phyloP scores from a whole-genome alignment of 2,113 vertebrate genomes.

The Daboia siamensis region DNA sequence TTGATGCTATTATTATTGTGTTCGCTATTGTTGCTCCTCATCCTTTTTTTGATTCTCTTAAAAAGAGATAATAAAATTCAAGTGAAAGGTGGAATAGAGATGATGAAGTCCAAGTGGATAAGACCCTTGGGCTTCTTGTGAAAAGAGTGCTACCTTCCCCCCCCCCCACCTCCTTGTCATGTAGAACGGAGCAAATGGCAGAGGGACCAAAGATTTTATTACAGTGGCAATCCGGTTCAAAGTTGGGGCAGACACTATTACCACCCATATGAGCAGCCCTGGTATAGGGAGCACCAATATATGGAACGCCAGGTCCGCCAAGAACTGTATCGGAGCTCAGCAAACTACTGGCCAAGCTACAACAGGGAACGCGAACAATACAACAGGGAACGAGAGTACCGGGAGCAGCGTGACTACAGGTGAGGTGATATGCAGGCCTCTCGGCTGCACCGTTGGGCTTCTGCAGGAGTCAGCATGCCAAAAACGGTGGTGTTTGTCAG shows the following conservation, averaged over 20 bases:
- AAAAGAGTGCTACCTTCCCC: not conserved
- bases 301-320: constrained; percentile 81
- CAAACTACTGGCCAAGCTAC: constrained; percentile 83
- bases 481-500: not conserved
- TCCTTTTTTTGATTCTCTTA: not conserved
- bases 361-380: constrained; percentile 92
- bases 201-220: constrained; percentile 89
- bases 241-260: constrained; percentile 90
- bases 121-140: not conserved
- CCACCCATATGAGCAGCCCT: constrained; percentile 87
- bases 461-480: not conserved
- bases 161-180: not conserved
- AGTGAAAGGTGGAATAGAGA: not conserved
- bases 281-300: constrained; percentile 95
- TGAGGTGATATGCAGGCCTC: constrained; percentile 38
- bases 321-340: constrained; percentile 85
- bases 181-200: constrained; percentile 93
- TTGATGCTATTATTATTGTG: not conserved
- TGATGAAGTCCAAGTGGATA: not conserved
- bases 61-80: not conserved
- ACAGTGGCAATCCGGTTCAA: constrained; percentile 80
- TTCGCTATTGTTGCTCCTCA: no score
- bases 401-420: constrained; percentile 92
- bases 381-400: constrained; percentile 89
- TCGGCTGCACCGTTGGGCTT: not conserved